A percentile compares a stretch with the other conserved stretches of the same genome.
Conservation (phyloP, 1,140 invertebrate species). For the Asobara japonica region DNA sequence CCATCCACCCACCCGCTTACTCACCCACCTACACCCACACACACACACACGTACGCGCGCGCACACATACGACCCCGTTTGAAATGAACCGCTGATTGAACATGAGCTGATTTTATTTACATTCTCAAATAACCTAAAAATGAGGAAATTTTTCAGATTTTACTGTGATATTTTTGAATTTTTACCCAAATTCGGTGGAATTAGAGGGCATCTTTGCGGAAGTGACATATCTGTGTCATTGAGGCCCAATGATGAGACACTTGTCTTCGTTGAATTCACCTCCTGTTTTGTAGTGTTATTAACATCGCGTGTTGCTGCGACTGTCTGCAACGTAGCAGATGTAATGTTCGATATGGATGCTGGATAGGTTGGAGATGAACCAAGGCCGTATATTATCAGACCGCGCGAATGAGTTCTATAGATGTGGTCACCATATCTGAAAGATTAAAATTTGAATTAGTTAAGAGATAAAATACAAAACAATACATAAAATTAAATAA, state of each 20-base stretch:
- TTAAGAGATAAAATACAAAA: no score
- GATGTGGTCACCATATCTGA: slow-evolving; percentile 54
- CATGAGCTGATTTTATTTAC: no score
- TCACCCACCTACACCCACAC: no score
- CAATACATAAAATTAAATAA: no score
- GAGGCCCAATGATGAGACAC: background rate
- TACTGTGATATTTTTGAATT: background rate
- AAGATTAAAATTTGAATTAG: slow-evolving; percentile 38
- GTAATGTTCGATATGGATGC: slow-evolving; percentile 47
- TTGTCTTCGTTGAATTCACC: slow-evolving; percentile 29
- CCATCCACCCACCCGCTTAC: no score
- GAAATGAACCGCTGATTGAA: no score
- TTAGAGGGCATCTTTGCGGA: slow-evolving; percentile 55
- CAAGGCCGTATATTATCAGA: slow-evolving; percentile 59
- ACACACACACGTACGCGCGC: no score
- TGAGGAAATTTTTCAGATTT: no score
- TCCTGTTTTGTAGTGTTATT: slow-evolving; percentile 46
- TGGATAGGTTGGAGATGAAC: slow-evolving; percentile 42
- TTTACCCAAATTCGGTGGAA: slow-evolving; percentile 66
- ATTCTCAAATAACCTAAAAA: no score
- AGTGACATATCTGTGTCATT: slow-evolving; percentile 32
- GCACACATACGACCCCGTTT: no score
- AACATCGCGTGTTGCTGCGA: slow-evolving; percentile 35
- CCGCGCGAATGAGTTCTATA: slow-evolving; percentile 55
- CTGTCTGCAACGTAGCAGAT: slow-evolving; percentile 32